These are phyloP conservation scores for Coregonus suidteri DNA, from an alignment of 2,797 vertebrate genomes.

Conservation along the genomic window DNA sequence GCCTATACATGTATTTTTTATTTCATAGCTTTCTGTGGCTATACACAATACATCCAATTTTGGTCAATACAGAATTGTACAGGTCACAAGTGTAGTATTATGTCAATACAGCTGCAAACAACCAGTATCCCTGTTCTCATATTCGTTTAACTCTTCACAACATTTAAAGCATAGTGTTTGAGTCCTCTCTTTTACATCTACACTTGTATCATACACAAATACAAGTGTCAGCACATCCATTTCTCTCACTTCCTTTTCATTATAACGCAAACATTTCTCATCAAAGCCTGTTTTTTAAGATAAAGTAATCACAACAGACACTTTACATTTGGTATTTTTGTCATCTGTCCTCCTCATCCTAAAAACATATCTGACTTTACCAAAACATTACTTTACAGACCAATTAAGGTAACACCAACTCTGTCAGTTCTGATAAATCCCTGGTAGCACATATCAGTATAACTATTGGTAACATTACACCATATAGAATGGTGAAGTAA, in stretches of 20 bases:
- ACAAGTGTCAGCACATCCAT: neutral
- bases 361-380: neutral
- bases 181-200: neutral
- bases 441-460: neutral
- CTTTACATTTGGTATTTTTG: neutral
- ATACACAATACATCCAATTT: slow-evolving; percentile 40
- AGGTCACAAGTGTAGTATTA: slow-evolving; percentile 35
- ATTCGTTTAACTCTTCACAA: neutral
- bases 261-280: slow-evolving; percentile 1
- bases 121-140: slow-evolving; percentile 8
- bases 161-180: neutral
- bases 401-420: neutral
- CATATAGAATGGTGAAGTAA: slow-evolving; percentile 1
- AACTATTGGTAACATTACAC: neutral
- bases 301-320: neutral
- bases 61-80: slow-evolving; percentile 36
- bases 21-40: slow-evolving; percentile 28
- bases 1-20: slow-evolving; percentile 37
- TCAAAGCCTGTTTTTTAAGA: neutral
- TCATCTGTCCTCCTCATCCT: neutral
- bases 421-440: neutral
- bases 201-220: neutral
- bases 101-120: slow-evolving; percentile 37
- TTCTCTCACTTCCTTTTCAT: neutral
- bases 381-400: slow-evolving; percentile 1